A percentile compares a stretch with the other conserved stretches of the same genome.
Conservation (phyloP, 2,888 invertebrate species). For the Exocentrus adspersus region DNA sequence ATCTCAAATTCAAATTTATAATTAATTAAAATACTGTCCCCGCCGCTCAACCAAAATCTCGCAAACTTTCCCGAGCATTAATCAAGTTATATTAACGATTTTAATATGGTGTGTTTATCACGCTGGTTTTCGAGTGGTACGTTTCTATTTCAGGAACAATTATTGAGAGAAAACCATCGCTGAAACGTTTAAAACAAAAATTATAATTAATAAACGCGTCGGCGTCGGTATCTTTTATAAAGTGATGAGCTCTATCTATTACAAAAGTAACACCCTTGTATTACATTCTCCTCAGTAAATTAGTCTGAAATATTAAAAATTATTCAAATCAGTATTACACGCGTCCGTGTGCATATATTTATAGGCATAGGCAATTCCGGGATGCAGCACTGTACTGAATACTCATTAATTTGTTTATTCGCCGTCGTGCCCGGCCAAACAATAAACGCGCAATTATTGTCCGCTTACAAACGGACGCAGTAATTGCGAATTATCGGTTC, state of each 20-base stretch:
- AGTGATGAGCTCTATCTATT: too few species aligned
- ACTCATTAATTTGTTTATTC: slow-evolving; percentile 21
- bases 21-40: slow-evolving; percentile 46
- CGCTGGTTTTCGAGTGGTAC: slow-evolving; percentile 14
- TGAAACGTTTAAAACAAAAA: too few species aligned
- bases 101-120: slow-evolving; percentile 24
- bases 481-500: neutral
- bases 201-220: too few species aligned
- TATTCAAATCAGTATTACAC: neutral
- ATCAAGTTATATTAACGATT: slow-evolving; percentile 33
- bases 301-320: too few species aligned
- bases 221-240: too few species aligned
- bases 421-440: slow-evolving; percentile 5
- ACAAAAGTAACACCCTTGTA: too few species aligned
- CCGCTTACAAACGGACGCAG: neutral
- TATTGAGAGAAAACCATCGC: too few species aligned
- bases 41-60: slow-evolving; percentile 34
- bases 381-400: slow-evolving; percentile 6
- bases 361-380: slow-evolving; percentile 9
- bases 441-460: slow-evolving; percentile 16
- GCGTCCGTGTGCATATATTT: slow-evolving; percentile 12
- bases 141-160: too few species aligned
- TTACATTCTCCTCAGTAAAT: too few species aligned
- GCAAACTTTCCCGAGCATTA: slow-evolving; percentile 38
- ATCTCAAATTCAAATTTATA: slow-evolving; percentile 52